Percentiles rank a stretch among this genome's conserved stretches.
Evolutionary conservation across 2,888 invertebrate genomes (phyloP).

Genomic region (Scrobipalpa costella): DNA sequence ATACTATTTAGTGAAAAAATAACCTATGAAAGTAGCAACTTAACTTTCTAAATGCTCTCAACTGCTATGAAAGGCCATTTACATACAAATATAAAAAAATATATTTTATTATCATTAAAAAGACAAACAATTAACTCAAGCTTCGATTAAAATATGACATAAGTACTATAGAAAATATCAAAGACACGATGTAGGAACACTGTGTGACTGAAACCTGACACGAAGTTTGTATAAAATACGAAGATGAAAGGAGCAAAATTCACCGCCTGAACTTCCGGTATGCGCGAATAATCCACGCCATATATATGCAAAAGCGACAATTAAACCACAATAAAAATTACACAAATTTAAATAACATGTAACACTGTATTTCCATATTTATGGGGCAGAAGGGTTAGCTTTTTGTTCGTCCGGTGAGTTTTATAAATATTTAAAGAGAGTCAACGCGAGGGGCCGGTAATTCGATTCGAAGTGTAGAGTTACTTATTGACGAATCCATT

Average conservation of each 20-base stretch:
- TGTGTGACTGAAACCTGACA: not conserved
- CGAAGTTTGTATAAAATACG: not conserved
- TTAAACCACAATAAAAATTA: conserved; percentile 23
- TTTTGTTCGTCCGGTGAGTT: conserved; percentile 44
- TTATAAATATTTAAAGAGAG: conserved; percentile 71
- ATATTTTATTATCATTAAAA: no score
- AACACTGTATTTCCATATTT: conserved; percentile 18
- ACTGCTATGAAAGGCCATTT: no score
- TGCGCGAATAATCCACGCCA: conserved; percentile 8
- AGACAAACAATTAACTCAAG: no score
- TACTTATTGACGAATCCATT: conserved; percentile 78
- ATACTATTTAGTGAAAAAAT: no score
- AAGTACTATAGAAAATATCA: not conserved
- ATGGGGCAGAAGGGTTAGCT: conserved; percentile 17
- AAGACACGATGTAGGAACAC: not conserved
- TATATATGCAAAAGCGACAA: conserved; percentile 17
- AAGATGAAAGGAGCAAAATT: conserved; percentile 9
- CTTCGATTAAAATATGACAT: no score
- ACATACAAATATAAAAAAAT: no score
- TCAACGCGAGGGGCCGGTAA: conserved; percentile 63
- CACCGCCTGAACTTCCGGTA: conserved; percentile 2
- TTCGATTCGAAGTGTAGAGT: conserved; percentile 67
- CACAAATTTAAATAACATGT: conserved; percentile 22
- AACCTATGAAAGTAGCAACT: no score
- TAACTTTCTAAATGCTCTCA: no score